A percentile compares a stretch with the other conserved stretches of the same genome.
These are phyloP conservation scores for Cacoxenus indagator DNA, from an alignment of 2,888 invertebrate species.

Conservation along the genomic window DNA sequence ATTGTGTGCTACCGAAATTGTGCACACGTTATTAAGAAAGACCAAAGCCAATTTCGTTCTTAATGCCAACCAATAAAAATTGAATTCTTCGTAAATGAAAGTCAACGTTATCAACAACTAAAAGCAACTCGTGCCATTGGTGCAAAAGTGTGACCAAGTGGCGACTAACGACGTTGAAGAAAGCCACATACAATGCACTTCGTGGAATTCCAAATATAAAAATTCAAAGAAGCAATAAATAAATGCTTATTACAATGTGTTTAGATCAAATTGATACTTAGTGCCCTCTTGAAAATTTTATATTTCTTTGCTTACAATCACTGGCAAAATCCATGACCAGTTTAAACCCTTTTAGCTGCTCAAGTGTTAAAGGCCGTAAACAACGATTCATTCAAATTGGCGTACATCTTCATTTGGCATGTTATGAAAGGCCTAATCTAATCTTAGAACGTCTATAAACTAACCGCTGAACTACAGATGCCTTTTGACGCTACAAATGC, in stretches of 20 bases:
- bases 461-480: background rate
- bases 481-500: background rate
- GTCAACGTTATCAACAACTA: too few relatives aligned
- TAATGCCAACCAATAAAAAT: too few relatives aligned
- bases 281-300: background rate
- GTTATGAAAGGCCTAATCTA: background rate
- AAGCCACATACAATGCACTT: too few relatives aligned
- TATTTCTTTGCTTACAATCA: background rate
- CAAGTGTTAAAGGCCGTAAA: background rate
- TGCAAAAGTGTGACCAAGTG: too few relatives aligned
- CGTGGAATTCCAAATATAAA: too few relatives aligned
- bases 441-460: conserved; percentile 5
- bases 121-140: too few relatives aligned
- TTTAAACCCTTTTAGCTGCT: background rate
- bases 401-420: background rate
- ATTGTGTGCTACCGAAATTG: background rate
- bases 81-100: too few relatives aligned
- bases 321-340: background rate
- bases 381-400: background rate
- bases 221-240: too few relatives aligned
- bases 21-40: background rate
- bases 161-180: too few relatives aligned
- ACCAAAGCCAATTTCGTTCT: too few relatives aligned
- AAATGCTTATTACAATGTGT: too few relatives aligned
- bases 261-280: too few relatives aligned